These are phyloP conservation scores for Eudasyphora cyanicolor DNA, from an alignment of 2,888 invertebrate genomes.

Conservation along the genomic window DNA sequence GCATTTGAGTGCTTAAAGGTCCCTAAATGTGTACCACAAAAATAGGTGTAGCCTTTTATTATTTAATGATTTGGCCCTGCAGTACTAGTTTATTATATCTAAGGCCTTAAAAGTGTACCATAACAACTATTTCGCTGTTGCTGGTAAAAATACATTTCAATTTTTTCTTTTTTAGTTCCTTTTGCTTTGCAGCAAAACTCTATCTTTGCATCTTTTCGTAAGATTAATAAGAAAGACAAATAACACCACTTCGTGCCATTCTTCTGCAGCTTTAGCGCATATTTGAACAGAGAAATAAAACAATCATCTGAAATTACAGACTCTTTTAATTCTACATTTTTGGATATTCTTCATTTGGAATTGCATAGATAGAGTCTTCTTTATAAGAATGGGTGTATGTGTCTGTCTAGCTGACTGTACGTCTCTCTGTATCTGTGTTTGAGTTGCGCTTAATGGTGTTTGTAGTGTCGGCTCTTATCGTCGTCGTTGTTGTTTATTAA, in stretches of 20 bases:
- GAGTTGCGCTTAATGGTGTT: background rate
- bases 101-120: no score
- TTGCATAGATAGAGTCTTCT: background rate
- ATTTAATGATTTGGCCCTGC: no score
- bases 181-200: background rate
- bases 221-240: background rate
- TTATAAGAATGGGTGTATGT: background rate
- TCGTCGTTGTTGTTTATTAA: background rate
- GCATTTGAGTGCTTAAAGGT: no score
- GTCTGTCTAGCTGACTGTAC: background rate
- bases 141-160: no score
- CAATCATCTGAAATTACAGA: background rate
- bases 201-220: background rate
- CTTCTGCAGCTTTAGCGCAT: background rate
- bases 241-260: background rate
- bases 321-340: background rate
- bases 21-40: no score
- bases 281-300: background rate
- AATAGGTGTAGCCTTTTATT: no score
- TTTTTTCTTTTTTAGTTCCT: background rate
- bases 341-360: background rate
- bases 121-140: no score
- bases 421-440: background rate
- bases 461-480: background rate
- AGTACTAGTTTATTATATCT: no score